These are phyloP conservation scores for Neoniphon sammara DNA, from an alignment of 2,797 vertebrate species.

Conservation along the genomic window DNA sequence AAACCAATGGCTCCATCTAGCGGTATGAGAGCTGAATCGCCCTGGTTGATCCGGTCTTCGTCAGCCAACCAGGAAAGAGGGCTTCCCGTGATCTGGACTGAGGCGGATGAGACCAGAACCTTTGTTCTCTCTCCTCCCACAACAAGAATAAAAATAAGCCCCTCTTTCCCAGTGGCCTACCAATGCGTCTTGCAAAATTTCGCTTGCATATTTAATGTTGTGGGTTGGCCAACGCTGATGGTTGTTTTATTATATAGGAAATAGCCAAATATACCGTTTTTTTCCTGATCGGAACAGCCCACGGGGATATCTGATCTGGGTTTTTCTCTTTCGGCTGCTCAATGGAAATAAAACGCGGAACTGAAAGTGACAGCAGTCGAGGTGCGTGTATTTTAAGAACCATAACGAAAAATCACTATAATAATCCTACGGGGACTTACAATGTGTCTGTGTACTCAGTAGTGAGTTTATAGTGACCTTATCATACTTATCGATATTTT, in stretches of 20 bases:
- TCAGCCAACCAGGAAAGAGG: conserved; percentile 82
- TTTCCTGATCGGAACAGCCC: conserved; percentile 46
- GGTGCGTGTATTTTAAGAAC: conserved; percentile 68
- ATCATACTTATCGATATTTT: too few species aligned
- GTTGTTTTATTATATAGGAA: conserved; percentile 33
- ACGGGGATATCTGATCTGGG: conserved; percentile 48
- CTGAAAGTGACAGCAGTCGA: conserved; percentile 76
- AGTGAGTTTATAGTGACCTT: conserved; percentile 19
- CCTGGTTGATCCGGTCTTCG: conserved; percentile 73
- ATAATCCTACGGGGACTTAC: background rate
- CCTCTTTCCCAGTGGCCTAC: conserved; percentile 2
- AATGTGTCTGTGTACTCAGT: background rate
- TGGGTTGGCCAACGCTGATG: conserved; percentile 23
- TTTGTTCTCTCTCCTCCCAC: conserved; percentile 73
- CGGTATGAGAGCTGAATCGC: background rate
- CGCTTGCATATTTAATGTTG: conserved; percentile 4
- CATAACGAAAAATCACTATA: conserved; percentile 13
- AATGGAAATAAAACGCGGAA: conserved; percentile 79
- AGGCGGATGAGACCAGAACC: conserved; percentile 82
- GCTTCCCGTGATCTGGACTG: conserved; percentile 80
- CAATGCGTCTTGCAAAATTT: conserved; percentile 25
- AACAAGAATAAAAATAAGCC: conserved; percentile 44
- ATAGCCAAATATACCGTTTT: conserved; percentile 21
- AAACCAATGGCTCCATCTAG: conserved; percentile 53
- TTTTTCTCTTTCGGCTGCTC: conserved; percentile 57